A percentile compares a stretch with the other conserved stretches of the same genome.
phyloP scores from a whole-genome alignment of 64 coral and sea anemone genomes.

The Montipora efflorescens region DNA sequence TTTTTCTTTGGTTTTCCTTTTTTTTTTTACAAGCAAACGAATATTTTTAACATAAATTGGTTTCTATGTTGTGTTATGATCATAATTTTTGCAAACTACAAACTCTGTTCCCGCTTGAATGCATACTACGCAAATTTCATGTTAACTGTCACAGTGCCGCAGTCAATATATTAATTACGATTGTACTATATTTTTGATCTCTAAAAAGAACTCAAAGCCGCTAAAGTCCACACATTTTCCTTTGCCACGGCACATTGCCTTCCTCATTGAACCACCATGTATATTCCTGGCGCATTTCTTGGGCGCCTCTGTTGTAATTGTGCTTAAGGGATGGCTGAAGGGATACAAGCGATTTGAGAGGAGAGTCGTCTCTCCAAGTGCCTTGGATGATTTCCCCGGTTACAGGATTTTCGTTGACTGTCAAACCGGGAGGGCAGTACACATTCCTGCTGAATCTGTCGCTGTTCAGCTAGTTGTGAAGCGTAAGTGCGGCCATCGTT shows the following conservation, averaged over 20 bases:
- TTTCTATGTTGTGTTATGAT: conserved; percentile 46
- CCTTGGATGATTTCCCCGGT: conserved; percentile 40
- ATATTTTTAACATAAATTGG: neutral
- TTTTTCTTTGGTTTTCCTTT: neutral
- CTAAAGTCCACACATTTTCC: conserved; percentile 62
- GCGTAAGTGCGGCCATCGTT: conserved; percentile 37
- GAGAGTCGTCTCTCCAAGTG: conserved; percentile 32
- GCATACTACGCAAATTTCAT: conserved; percentile 45
- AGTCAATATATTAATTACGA: neutral
- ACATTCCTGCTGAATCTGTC: conserved; percentile 2
- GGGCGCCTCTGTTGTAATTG: conserved; percentile 37
- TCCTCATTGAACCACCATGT: conserved; percentile 52
- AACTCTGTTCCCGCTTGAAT: conserved; percentile 18
- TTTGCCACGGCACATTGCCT: conserved; percentile 51
- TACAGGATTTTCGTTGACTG: conserved; percentile 36
- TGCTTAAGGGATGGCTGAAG: neutral
- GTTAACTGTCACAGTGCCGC: neutral
- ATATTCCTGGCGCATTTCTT: conserved; percentile 43
- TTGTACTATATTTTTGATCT: conserved; percentile 23
- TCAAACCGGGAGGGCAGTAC: conserved; percentile 24
- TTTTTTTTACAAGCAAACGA: neutral
- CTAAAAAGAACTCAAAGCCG: conserved; percentile 37
- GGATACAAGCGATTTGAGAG: neutral
- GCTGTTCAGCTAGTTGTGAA: conserved; percentile 47
- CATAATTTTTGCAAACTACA: conserved; percentile 45